phyloP scores from a whole-genome alignment of 1,140 invertebrate species.

The Steinernema khuongi region DNA sequence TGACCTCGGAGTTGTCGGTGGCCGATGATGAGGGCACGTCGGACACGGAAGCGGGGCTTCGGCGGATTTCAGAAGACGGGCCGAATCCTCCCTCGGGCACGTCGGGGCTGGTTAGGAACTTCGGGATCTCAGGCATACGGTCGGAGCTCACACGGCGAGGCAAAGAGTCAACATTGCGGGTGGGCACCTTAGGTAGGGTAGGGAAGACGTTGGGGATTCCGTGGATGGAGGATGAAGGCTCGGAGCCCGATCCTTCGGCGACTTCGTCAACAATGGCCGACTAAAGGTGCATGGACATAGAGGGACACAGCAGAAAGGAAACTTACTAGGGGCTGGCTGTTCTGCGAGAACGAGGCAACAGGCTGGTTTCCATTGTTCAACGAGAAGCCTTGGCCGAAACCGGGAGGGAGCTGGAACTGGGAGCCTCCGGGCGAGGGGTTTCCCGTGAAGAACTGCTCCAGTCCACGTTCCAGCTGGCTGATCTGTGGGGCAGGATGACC shows the following conservation, averaged over 20 bases:
- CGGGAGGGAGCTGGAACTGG: conserved; percentile 52
- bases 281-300: conserved; percentile 29
- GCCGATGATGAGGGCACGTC: conserved; percentile 37
- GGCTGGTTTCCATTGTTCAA: conserved; percentile 44
- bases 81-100: conserved; percentile 57
- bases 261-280: conserved; percentile 26
- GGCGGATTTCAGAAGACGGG: conserved; percentile 40
- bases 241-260: conserved; percentile 36
- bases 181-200: conserved; percentile 45
- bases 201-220: conserved; percentile 54
- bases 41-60: conserved; percentile 49
- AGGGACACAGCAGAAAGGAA: conserved; percentile 21
- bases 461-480: conserved; percentile 42
- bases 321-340: conserved; percentile 37
- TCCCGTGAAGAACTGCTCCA: conserved; percentile 57
- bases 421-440: conserved; percentile 38
- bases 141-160: background rate
- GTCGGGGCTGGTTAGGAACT: conserved; percentile 40
- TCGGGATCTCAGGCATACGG: conserved; percentile 15
- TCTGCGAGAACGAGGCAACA: conserved; percentile 40
- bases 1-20: conserved; percentile 13
- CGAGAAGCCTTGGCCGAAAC: conserved; percentile 57
- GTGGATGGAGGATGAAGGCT: conserved; percentile 41
- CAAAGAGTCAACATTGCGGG: conserved; percentile 5
- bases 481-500: conserved; percentile 27